Evolutionary conservation across 2,797 vertebrate genomes (phyloP).

Genomic region (Enteromius mattozi): DNA sequence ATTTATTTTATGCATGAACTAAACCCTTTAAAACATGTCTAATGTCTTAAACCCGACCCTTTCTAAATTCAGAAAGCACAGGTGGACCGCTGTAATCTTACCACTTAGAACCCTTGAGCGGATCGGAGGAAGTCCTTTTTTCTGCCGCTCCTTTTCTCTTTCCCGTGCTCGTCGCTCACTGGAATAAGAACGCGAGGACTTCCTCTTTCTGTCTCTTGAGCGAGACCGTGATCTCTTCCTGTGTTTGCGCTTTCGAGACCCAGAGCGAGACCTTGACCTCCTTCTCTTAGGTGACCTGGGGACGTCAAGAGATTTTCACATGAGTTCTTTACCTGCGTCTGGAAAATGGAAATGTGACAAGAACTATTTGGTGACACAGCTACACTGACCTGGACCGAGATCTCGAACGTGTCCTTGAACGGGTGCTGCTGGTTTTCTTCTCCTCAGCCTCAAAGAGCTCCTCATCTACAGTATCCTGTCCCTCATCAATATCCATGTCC

Average conservation of each 20-base stretch:
- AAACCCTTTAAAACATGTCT: neutral
- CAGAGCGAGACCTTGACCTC: conserved; percentile 93
- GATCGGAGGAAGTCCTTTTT: conserved; percentile 94
- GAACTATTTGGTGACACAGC: neutral
- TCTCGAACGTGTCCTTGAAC: conserved; percentile 91
- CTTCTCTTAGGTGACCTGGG: conserved; percentile 93
- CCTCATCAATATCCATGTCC: conserved; percentile 99
- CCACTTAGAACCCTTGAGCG: conserved; percentile 95
- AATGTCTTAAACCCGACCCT: neutral
- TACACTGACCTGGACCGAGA: conserved; percentile 90
- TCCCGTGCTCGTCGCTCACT: conserved; percentile 93
- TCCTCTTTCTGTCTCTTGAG: conserved; percentile 95
- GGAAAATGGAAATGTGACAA: neutral
- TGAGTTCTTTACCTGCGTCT: neutral
- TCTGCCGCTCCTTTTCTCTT: conserved; percentile 94
- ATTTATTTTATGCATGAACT: neutral
- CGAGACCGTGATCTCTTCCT: conserved; percentile 93
- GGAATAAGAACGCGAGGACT: conserved; percentile 94
- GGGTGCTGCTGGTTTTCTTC: conserved; percentile 87
- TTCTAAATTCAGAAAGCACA: neutral
- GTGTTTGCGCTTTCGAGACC: conserved; percentile 95
- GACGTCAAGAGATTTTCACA: neutral
- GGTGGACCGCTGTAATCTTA: conserved; percentile 63
- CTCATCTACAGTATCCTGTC: conserved; percentile 90
- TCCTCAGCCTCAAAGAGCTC: conserved; percentile 93